Evolutionary conservation across 2,113 vertebrate species (phyloP), one percentile per base, ranked within the genome.

Genomic region (Pachyramphus minor): DNA sequence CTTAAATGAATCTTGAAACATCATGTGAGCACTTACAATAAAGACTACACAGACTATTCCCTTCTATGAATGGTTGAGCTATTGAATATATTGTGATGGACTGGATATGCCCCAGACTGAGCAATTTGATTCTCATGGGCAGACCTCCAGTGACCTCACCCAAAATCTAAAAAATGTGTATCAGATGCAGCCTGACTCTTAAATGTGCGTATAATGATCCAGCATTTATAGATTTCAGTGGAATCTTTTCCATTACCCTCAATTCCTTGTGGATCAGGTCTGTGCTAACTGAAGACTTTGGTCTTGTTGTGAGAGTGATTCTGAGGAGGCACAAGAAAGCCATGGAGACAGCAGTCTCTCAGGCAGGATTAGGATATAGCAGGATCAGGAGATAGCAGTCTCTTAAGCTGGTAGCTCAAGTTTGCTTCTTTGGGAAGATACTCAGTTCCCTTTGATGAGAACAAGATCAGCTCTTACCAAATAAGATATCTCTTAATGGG

Each of bases 1-100:
- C 85, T 94, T 90, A 96, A 95, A 94, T 89, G 63, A 84, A 75
- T 97, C 85, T 89, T 84, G 83, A 96, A 93, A 87, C 76, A 69
- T 89, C 75, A 77, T 50, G 80, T 94, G 90, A 95, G 73, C 60
- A 60, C 49, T 95, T 93, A 52, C 67, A 93, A 81, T 95, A 82
- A 94, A 96, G 90, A 66, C 68, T 93, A 55, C 86, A 59, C 52
- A 93, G 72, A 56, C 72, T 68, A 31, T 95, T 94, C 78, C 24
- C 44, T 63, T 92, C 76, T 72, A 50, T 74, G 92, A 96, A 81
- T 96, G 85, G 53, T 81, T 96, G 53, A 87, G 41, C 56, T 68
- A 33, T 92, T 94, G 81, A 90, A 47, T 87, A 47, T 58, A 11
- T 77, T 84, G 47, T 75, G 72, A 63, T 71, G 50, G 68, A 75